Conservation (phyloP, 2,888 invertebrate species). For the Escarpia spicata region DNA sequence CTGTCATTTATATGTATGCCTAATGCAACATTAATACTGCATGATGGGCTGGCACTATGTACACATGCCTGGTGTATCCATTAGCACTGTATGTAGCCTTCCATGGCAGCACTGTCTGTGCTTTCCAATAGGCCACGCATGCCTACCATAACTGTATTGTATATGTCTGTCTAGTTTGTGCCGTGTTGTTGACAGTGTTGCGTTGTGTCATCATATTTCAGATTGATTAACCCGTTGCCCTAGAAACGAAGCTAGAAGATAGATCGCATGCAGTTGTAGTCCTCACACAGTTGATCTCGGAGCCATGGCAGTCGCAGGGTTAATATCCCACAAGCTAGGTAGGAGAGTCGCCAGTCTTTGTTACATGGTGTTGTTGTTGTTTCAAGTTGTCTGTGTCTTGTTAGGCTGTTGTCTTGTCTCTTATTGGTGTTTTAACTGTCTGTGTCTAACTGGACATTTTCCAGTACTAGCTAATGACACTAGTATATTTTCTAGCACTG, state of each 20-base stretch:
- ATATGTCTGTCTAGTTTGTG: not conserved
- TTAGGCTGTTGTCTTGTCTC: not conserved
- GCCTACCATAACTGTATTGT: not conserved
- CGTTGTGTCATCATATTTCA: not conserved
- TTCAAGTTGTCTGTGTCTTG: not conserved
- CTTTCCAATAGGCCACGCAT: not conserved
- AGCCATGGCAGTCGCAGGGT: constrained; percentile 16
- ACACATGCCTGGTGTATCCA: not conserved
- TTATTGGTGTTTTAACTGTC: not conserved
- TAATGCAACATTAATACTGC: not conserved
- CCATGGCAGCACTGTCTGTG: not conserved
- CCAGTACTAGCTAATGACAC: not conserved
- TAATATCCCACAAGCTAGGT: constrained; percentile 6
- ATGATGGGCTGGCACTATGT: not conserved
- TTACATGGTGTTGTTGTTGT: not conserved
- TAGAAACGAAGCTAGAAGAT: constrained; percentile 16
- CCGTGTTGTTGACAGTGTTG: not conserved
- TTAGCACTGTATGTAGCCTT: not conserved
- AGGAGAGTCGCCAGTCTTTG: not conserved
- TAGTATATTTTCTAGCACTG: not conserved
- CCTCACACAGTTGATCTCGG: not conserved
- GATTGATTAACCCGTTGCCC: not conserved
- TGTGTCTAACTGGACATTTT: not conserved
- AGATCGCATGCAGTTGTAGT: constrained; percentile 6
- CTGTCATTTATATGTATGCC: not conserved